Evolutionary conservation across 1,140 invertebrate species (phyloP), one percentile per base, ranked within the genome.

Genomic region (Neodiprion pinetum): DNA sequence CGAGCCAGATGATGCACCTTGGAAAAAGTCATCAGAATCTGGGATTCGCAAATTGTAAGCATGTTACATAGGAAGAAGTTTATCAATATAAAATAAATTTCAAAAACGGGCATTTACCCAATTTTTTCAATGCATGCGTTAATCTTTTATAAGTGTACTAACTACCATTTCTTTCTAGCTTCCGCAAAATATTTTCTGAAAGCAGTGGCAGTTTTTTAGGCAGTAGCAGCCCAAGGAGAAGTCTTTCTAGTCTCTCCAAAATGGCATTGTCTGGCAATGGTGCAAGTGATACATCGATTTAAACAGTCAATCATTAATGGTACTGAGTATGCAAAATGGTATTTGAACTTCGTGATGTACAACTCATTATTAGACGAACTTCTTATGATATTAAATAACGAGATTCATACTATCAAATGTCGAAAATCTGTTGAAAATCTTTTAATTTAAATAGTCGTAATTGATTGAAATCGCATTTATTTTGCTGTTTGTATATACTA

Each of bases 21-120:
- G 95, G 95, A 96, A 95, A 85, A 93, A 93, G 81, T 90, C 91
- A 80, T 92, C 91, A 12, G 94, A 95, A 86, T 96, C 95, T 74
- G 95, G 96, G 49, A 97, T 98, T 81, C 91, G 96, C 80, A 97
- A 96, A 93, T 97, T 98, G 96, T 98, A 92, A 94, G 95, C 94
- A 76, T 75, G 71, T 65, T 65, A 65, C 47, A 72, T 49, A 47
- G 10, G 14, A n/a, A 48, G 1, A 71, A 14, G 1, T 17, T 71
- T 10, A 12, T 14, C n/a, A 40, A 40, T 40, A 5, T 40, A 40
- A 40, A 40, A 40, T 40, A 40, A 40, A 40, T 47, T 7, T 75
- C 66, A 12, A n/a, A 65, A 14, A 23, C 47, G 21, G 65, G 71
- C 28, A 48, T 23, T 17, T 9, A 65, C 12, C 12, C 50, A 21